Base-by-base conservation (phyloP, 2,797 vertebrate species). In the Arctocebus calabarensis region DNA sequence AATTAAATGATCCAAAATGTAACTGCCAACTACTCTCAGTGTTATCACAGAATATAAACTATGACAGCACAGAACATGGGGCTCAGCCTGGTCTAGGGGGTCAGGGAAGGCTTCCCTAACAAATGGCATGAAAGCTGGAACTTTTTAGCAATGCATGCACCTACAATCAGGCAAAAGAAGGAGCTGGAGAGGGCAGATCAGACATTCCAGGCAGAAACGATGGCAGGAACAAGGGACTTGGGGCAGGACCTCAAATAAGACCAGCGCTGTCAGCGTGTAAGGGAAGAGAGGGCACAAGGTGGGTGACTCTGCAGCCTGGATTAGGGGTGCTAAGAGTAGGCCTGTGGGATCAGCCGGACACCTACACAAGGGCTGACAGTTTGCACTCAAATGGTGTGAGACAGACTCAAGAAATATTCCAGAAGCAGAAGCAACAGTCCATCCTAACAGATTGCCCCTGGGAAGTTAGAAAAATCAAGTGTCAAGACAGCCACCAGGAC, bases 1-100 rank as follows among this genome's bases (percentile, higher is more conserved):
- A 75, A 88, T 94, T 20, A 62, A 83, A 71, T 64, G 75, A 64
- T 73, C 14, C 9, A 52, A 75, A 93, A 93, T 77, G n/a, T 52
- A 77, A 73, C 45, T 57, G n/a, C 52, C 40, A 77, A 77, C 43
- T 37, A 52, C 25, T 84, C 11, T 73, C 29, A 55, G 79, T 32
- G 37, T 37, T 73, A 70, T 79, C 19, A 48, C 0, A 59, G 37
- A 78, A 37, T 23, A 29, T 0, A 78, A 68, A 6, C 13, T 17
- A 32, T 90, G 59, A 81, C 16, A 52, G 32, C 34, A 23, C 1
- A 71, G 43, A 59, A 61, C 23, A 75, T 43, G 68, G 10, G 25
- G 27, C 34, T 19, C 11, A 4, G 9, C 14, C 61, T 37, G 17
- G 17, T 25, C 45, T 64, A 19, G 40, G n/a, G 52, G 23, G 55